phyloP scores from a whole-genome alignment of 2,797 vertebrate species.

The Pseudotriccus pelzelni region DNA sequence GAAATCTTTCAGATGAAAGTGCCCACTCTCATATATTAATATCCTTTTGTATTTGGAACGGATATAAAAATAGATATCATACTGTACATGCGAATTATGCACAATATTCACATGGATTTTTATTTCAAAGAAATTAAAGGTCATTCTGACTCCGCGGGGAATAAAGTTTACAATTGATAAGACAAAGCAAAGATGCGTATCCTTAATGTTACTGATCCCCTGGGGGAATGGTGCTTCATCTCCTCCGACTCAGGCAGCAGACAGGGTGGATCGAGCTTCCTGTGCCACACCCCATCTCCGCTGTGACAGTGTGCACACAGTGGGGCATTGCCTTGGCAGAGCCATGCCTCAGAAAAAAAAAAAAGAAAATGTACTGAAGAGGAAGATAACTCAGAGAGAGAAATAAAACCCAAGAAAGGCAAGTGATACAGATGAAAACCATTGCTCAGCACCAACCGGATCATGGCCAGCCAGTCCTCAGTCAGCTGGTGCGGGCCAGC shows the following conservation, averaged over 20 bases:
- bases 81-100: neutral
- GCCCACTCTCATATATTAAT: neutral
- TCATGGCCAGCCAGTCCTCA: neutral
- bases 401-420: neutral
- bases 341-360: rapidly evolving
- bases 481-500: neutral
- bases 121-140: neutral
- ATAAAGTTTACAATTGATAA: neutral
- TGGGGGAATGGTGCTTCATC: neutral
- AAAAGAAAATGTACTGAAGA: neutral
- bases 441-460: neutral
- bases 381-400: neutral
- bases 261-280: neutral
- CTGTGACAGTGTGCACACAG: rapidly evolving
- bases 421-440: neutral
- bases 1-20: neutral
- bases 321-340: neutral
- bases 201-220: neutral
- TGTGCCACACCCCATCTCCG: rapidly evolving
- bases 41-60: neutral
- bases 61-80: neutral
- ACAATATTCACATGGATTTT: neutral
- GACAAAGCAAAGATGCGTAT: neutral
- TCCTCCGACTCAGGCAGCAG: neutral
- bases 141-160: neutral